Evolutionary conservation across 2,113 vertebrate genomes (phyloP).

Genomic region (Mormyrus lacerda): DNA sequence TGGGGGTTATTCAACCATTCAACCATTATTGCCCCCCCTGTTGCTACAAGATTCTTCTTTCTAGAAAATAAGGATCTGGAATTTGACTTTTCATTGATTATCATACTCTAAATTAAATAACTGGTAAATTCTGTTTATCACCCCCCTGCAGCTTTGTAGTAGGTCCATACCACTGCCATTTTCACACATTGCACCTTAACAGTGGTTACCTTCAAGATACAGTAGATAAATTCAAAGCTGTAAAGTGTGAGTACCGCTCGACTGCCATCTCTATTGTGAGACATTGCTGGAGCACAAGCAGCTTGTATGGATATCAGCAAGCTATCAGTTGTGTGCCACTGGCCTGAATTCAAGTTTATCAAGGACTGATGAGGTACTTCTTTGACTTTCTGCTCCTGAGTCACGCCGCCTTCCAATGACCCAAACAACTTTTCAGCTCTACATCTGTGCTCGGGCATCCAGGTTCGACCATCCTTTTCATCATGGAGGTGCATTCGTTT

Average conservation of each 20-base stretch:
- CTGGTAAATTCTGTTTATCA: not conserved
- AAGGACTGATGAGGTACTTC: not conserved
- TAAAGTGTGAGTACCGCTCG: not conserved
- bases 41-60: not conserved
- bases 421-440: not conserved
- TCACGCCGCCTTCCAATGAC: not conserved
- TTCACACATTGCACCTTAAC: not conserved
- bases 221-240: not conserved
- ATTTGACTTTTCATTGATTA: not conserved
- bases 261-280: not conserved
- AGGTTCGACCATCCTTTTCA: not conserved
- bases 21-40: not conserved
- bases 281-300: not conserved
- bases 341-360: not conserved
- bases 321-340: not conserved
- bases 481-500: not conserved
- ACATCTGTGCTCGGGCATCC: not conserved
- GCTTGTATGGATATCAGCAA: not conserved
- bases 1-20: not conserved
- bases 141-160: not conserved
- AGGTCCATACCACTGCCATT: not conserved
- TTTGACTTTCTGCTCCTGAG: not conserved
- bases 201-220: not conserved
- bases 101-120: not conserved
- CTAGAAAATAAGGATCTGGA: not conserved